phyloP scores from a whole-genome alignment of 2,113 vertebrate genomes.

The Misgurnus anguillicaudatus region DNA sequence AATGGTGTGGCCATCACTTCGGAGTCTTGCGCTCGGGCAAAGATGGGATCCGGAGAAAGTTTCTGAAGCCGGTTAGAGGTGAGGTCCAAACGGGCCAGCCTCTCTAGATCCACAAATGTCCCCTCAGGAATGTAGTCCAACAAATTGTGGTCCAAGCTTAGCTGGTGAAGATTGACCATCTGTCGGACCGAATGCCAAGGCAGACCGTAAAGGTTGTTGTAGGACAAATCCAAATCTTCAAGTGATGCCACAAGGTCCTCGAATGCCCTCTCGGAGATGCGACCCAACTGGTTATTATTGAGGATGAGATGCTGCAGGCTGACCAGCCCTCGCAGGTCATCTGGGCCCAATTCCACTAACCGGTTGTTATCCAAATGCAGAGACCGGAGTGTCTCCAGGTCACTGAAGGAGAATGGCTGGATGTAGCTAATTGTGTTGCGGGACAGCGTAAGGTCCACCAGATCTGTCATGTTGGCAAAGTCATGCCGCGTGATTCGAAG shows the following conservation, averaged over 20 bases:
- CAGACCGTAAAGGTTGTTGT: slow-evolving; percentile 85
- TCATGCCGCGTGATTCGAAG: slow-evolving; percentile 87
- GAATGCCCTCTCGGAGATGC: slow-evolving; percentile 83
- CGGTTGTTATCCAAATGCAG: slow-evolving; percentile 92
- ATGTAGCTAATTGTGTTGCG: slow-evolving; percentile 93
- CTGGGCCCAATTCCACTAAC: slow-evolving; percentile 82
- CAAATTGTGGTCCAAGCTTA: slow-evolving; percentile 93
- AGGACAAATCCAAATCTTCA: slow-evolving; percentile 93
- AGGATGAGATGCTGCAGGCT: slow-evolving; percentile 93
- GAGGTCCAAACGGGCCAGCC: slow-evolving; percentile 85
- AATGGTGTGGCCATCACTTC: slow-evolving; percentile 77
- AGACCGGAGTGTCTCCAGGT: slow-evolving; percentile 90
- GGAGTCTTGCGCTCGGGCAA: slow-evolving; percentile 84
- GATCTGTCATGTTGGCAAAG: slow-evolving; percentile 94
- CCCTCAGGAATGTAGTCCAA: slow-evolving; percentile 90
- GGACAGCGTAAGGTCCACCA: slow-evolving; percentile 92
- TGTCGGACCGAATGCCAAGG: slow-evolving; percentile 88
- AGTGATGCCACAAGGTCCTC: slow-evolving; percentile 84
- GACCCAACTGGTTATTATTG: slow-evolving; percentile 91
- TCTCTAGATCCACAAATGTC: slow-evolving; percentile 84
- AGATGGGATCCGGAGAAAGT: slow-evolving; percentile 89
- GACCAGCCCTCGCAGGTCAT: slow-evolving; percentile 86
- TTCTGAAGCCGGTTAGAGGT: slow-evolving; percentile 93
- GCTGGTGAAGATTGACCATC: slow-evolving; percentile 92
- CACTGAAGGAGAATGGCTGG: slow-evolving; percentile 89